Percentiles rank a stretch among this genome's conserved stretches.
These are phyloP conservation scores for Drosophila austrosaltans DNA, from an alignment of 2,888 invertebrate species.

Conservation along the genomic window DNA sequence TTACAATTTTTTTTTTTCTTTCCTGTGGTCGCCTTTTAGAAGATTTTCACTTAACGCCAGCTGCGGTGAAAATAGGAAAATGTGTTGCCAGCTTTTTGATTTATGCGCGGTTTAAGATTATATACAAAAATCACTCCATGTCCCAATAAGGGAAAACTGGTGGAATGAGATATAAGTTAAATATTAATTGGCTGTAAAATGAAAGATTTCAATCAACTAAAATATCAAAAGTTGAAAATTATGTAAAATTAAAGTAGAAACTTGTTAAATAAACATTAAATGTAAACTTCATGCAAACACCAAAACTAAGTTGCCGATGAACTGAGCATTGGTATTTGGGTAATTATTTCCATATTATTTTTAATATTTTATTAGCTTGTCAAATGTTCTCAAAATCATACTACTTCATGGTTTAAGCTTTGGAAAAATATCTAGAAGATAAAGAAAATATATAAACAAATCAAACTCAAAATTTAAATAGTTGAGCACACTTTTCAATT, in stretches of 20 bases:
- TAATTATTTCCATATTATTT: no score
- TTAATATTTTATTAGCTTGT: no score
- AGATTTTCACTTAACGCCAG: constrained; percentile 66
- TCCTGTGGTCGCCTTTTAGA: constrained; percentile 54
- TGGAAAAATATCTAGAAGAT: no score
- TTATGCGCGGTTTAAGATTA: constrained; percentile 38
- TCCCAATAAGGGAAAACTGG: constrained; percentile 23
- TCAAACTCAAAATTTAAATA: no score
- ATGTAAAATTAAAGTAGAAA: no score
- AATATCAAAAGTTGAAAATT: not conserved
- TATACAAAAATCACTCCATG: not conserved
- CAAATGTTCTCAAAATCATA: no score
- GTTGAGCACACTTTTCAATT: not conserved
- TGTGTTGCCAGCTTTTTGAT: constrained; percentile 35
- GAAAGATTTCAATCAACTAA: constrained; percentile 4
- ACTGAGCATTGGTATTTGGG: no score
- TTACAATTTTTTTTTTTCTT: constrained; percentile 46
- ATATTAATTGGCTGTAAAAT: constrained; percentile 10
- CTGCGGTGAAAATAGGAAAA: constrained; percentile 33
- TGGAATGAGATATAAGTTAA: constrained; percentile 18
- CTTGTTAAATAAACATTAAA: no score
- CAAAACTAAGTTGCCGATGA: no score
- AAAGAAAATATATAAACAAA: no score
- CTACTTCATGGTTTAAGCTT: no score
- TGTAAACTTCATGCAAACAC: no score